These are phyloP conservation scores for Microcebus griseorufus DNA, from an alignment of 2,113 vertebrate species.

Conservation along the genomic window DNA sequence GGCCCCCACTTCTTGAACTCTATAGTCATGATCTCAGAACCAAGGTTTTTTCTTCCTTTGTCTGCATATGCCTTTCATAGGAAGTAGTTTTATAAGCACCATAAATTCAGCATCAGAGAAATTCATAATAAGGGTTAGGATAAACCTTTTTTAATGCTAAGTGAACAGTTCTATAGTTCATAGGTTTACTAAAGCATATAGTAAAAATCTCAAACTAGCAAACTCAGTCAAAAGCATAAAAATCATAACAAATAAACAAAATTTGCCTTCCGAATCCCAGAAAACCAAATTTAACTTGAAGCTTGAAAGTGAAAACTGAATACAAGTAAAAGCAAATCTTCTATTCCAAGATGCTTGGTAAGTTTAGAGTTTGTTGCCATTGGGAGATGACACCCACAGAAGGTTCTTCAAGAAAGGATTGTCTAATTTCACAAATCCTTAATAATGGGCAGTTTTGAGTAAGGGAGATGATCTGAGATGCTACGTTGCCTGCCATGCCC, in stretches of 20 bases:
- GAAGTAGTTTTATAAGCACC: neutral
- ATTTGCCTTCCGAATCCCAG: neutral
- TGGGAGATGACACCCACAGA: neutral
- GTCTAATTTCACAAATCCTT: neutral
- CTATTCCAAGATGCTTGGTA: neutral
- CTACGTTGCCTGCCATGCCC: neutral
- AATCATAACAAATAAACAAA: neutral
- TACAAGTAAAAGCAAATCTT: neutral
- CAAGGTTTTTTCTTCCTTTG: neutral
- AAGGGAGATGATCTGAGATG: neutral
- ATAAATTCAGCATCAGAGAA: neutral
- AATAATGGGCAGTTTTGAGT: neutral
- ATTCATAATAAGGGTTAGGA: neutral
- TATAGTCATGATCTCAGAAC: neutral
- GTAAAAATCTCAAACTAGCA: neutral
- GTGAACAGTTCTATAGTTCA: neutral
- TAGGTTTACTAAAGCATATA: neutral
- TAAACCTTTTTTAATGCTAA: neutral
- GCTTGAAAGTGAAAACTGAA: neutral
- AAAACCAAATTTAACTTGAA: conserved; percentile 6
- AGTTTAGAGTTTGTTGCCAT: neutral
- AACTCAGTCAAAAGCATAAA: neutral
- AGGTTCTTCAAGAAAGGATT: neutral
- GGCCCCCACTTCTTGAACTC: neutral
- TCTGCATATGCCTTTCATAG: neutral